phyloP scores from a whole-genome alignment of 1,140 invertebrate genomes.

The Eciton burchellii region DNA sequence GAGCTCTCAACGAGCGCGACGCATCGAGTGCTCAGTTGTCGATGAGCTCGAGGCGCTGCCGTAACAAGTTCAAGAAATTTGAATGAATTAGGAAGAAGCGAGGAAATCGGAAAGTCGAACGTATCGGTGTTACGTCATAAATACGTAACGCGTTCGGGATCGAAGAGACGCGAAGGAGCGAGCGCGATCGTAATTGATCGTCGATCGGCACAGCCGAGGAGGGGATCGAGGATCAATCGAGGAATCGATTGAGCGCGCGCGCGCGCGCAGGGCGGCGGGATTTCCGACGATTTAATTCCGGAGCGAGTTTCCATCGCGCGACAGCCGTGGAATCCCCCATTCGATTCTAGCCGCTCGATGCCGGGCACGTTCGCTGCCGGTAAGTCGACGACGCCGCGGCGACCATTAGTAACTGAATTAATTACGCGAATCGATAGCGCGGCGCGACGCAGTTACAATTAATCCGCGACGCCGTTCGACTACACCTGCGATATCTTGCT shows the following conservation, averaged over 20 bases:
- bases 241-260: slow-evolving; percentile 34
- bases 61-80: background rate
- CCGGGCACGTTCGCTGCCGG: slow-evolving; percentile 67
- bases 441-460: slow-evolving; percentile 80
- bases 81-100: background rate
- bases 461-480: slow-evolving; percentile 74
- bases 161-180: background rate
- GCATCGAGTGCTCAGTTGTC: no score
- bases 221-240: slow-evolving; percentile 48
- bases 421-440: slow-evolving; percentile 84
- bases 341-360: slow-evolving; percentile 57
- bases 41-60: no score
- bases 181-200: slow-evolving; percentile 10
- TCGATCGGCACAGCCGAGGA: no score
- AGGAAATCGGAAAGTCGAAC: background rate
- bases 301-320: slow-evolving; percentile 61
- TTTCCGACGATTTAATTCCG: slow-evolving; percentile 73
- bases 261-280: slow-evolving; percentile 31
- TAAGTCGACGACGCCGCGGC: slow-evolving; percentile 69
- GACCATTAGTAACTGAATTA: slow-evolving; percentile 85
- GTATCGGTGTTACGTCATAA: slow-evolving; percentile 16
- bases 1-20: no score
- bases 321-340: slow-evolving; percentile 53
- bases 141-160: slow-evolving; percentile 30
- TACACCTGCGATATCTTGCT: background rate